Evolutionary conservation across 92 coral and sea anemone species (phyloP), one percentile per base, ranked within the genome.

Genomic region (Zoanthus sociatus): DNA sequence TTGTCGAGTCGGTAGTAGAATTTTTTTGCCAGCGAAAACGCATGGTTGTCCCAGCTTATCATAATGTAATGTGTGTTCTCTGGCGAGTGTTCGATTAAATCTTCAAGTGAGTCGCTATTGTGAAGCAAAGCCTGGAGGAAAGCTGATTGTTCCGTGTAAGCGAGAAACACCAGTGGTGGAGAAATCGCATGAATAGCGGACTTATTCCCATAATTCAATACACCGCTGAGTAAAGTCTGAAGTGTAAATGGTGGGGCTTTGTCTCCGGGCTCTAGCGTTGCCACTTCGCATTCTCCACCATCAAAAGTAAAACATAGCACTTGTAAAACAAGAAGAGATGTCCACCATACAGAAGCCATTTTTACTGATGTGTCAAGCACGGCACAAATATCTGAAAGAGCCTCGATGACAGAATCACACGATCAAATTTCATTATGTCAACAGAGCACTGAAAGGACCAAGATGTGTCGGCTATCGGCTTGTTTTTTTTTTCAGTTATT

Each of bases 61-160:
- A 89, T 69, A 8, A 89, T 82, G 33, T 84, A 89, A 44, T 89
- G 89, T 11, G 86, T 78, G 76, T 89, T 89, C 70, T 86, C 83
- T 9, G 92, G 92, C 10, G 92, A 89, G 44, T 83, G 53, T 46
- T 84, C 82, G 31, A 89, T 78, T 20, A 89, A 26, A 70, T 75
- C 79, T 67, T 56, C 55, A 15, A 89, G 37, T 1, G 92, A 89
- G 37, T 87, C 89, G 45, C 76, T 60, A 64, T 89, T 87, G 16
- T 87, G 87, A 78, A 87, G 83, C 7, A 89, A 63, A 42, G 92
- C 92, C 71, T 83, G 68, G 2, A 89, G 83, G 70, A 89, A 89
- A 8, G 92, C 92, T 56, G 92, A 89, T 64, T 89, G 82, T 16
- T 89, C 68, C 13, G 89, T 89, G 70, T 71, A 89, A 15, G 92